Base-by-base conservation (phyloP, 2,888 invertebrate genomes). In the Venusia cambrica region DNA sequence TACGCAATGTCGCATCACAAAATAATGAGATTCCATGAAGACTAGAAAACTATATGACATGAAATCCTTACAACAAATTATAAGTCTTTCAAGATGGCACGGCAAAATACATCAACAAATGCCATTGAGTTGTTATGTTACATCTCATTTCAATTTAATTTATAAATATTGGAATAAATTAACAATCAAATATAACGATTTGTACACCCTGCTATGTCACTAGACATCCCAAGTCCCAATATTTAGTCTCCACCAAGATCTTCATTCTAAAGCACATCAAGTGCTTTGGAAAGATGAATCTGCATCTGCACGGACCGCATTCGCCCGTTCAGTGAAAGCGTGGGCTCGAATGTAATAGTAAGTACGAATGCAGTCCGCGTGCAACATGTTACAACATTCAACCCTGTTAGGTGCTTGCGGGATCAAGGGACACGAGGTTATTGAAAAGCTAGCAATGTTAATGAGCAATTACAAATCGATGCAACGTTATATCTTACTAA, bases 31-130 rank as follows among this genome's bases (percentile, higher is more conserved):
- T 78, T 78, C 67, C 73, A 83, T 85, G 85, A 85, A 77, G 73
- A 78, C 87, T 87, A 87, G 83, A 84, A 73, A 70, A 81, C 85
- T 87, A 87, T 68, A 85, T 87, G 87, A 81, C 75, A 79, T 81
- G 85, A 85, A 84, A 84, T 81, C 73, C 84, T 87, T 83, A 85
- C 73, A 79, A 73, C 73, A 69, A 45, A 63, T 59, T 55, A 84
- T 84, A 84, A 87, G 85, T 85, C 84, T 87, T 87, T 81, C 83
- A 83, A 73, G 80, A 73, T 85, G 79, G 68, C 75, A 73, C 71
- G 76, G 77, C 79, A 80, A 80, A 77, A 76, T 76, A 80, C 73
- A 77, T 68, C 69, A 66, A 77, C 51, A 85, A 85, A 85, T 85
- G 85, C 85, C 84, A 71, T 60, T 56, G 60, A 57, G 66, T 70